Evolutionary conservation across 2,797 vertebrate genomes (phyloP), one percentile per base, ranked within the genome.

Genomic region (Betta splendens): DNA sequence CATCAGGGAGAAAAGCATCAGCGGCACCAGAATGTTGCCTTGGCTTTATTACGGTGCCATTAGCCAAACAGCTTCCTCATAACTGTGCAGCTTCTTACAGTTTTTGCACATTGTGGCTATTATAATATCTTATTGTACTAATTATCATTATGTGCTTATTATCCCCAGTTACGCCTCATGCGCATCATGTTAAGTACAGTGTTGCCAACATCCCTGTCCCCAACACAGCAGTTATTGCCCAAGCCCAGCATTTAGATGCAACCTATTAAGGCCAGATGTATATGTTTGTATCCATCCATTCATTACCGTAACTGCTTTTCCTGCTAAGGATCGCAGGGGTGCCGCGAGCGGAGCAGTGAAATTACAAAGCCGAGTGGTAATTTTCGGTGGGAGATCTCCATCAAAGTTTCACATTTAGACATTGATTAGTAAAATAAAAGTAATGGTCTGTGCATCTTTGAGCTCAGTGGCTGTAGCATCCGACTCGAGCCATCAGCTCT

Each of bases 61-160:
- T 79, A 79, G 57, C 61, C 37, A 38, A 74, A 75, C 35, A 29
- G 60, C 46, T 32, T 64, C 28, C 29, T 21, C 55, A 67, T 55
- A 77, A 62, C 22, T 39, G 12, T 33, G 59, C 5, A 31, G 55
- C 35, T 47, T 48, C 32, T 66, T 37, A 51, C 42, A 58, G 40
- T 31, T 79, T 64, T 57, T 43, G 38, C 55, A 56, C 29, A 48
- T 69, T 69, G 13, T 67, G 54, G 77, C 70, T 57, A 72, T 66
- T 46, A 39, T 63, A n/a, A n/a, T n/a, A 37, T 64, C 40, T 59
- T 54, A 77, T 44, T 37, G 33, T 18, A 36, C 36, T 63, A 64
- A 69, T 79, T 58, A 68, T 56, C 49, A 53, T 70, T 43, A 63
- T 60, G 54, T 59, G 70, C 38, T 67, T 64, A 69, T 77, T 50